A percentile compares a stretch with the other conserved stretches of the same genome.
Evolutionary conservation across 2,888 invertebrate species (phyloP).

Genomic region (Luperina testacea): DNA sequence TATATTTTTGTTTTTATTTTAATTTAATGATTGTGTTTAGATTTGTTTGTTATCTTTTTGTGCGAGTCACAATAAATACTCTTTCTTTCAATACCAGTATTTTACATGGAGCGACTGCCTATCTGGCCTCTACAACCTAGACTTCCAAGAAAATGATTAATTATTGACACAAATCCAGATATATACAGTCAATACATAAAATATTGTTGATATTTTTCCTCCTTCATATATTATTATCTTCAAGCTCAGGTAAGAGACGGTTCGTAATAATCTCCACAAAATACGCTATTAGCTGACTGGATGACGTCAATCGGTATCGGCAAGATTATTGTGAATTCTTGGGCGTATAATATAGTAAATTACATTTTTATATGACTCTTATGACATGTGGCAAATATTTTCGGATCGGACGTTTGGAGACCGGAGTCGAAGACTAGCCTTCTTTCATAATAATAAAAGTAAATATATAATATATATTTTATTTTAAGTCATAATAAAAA

Average conservation of each 20-base stretch:
- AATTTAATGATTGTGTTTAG: too few relatives aligned
- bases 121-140: neutral
- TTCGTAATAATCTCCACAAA: slow-evolving; percentile 35
- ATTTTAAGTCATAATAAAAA: too few relatives aligned
- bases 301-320: slow-evolving; percentile 58
- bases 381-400: slow-evolving; percentile 55
- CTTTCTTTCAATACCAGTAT: neutral
- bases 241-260: slow-evolving; percentile 20
- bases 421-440: neutral
- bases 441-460: too few relatives aligned
- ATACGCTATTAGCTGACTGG: slow-evolving; percentile 55
- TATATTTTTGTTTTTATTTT: too few relatives aligned
- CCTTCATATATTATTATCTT: slow-evolving; percentile 19
- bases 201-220: slow-evolving; percentile 32
- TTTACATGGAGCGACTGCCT: neutral
- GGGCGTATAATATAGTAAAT: slow-evolving; percentile 27
- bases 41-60: too few relatives aligned
- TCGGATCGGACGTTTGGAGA: neutral
- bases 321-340: slow-evolving; percentile 52
- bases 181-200: neutral
- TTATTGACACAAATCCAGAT: slow-evolving; percentile 12
- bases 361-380: slow-evolving; percentile 26
- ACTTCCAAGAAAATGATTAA: slow-evolving; percentile 1
- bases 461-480: too few relatives aligned
- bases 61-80: neutral